Percentiles rank a stretch among this genome's conserved stretches.
Evolutionary conservation across 2,888 invertebrate genomes (phyloP).

Genomic region (Chrysolina americana): DNA sequence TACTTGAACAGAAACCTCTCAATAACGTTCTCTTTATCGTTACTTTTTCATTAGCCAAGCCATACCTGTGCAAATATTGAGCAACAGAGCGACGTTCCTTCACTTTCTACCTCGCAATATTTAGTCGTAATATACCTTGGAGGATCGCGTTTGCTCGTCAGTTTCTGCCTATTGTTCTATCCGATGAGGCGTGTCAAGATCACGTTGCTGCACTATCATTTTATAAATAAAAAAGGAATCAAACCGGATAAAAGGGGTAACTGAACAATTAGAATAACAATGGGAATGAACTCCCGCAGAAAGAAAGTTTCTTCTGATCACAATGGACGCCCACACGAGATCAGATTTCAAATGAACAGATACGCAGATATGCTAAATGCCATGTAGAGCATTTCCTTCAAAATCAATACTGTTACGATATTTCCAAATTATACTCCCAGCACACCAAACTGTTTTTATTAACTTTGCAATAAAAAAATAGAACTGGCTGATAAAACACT

Average conservation of each 20-base stretch:
- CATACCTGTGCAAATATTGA: constrained; percentile 3
- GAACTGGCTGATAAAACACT: no score
- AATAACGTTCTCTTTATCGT: background rate
- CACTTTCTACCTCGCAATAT: background rate
- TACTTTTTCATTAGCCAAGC: background rate
- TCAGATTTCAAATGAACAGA: background rate
- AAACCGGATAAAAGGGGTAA: background rate
- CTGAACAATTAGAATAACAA: constrained; percentile 1
- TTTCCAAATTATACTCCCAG: no score
- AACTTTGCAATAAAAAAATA: no score
- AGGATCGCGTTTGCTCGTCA: background rate
- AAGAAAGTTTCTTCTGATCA: background rate
- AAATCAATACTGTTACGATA: no score
- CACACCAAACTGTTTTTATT: no score
- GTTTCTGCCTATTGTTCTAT: constrained; percentile 14
- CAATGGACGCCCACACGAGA: background rate
- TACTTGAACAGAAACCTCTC: background rate
- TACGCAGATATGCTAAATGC: no score
- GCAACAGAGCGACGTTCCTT: background rate
- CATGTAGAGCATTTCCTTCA: no score
- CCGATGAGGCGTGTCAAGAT: constrained; percentile 1
- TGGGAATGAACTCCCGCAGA: background rate
- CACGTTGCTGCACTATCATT: constrained; percentile 6
- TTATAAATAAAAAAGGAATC: constrained; percentile 8
- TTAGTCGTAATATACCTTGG: background rate